Evolutionary conservation across 2,888 invertebrate species (phyloP).

Genomic region (Pycnomerus fuliginosus): DNA sequence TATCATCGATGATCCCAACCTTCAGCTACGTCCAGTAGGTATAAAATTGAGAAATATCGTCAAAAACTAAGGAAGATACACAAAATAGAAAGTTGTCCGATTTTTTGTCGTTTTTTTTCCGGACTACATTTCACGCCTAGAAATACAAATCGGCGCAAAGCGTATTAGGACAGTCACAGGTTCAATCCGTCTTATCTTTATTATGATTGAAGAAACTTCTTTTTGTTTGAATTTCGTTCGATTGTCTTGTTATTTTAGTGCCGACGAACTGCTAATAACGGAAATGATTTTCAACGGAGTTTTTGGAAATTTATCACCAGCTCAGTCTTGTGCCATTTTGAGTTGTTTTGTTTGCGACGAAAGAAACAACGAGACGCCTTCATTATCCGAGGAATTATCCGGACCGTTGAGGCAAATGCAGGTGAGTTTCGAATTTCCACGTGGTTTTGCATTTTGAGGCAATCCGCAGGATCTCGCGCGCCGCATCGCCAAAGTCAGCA

Average conservation of each 20-base stretch:
- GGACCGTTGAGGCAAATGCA: slow-evolving; percentile 90
- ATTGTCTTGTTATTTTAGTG: slow-evolving; percentile 54
- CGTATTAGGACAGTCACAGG: too few species aligned
- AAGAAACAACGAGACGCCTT: slow-evolving; percentile 77
- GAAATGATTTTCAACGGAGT: slow-evolving; percentile 98
- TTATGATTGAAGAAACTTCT: not conserved
- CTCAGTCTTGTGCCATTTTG: slow-evolving; percentile 81
- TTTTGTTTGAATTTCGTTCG: not conserved
- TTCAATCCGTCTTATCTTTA: too few species aligned
- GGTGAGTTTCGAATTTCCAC: slow-evolving; percentile 51
- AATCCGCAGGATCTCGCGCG: slow-evolving; percentile 78
- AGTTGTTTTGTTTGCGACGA: slow-evolving; percentile 95
- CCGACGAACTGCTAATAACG: slow-evolving; percentile 94
- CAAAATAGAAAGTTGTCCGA: too few species aligned
- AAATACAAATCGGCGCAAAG: too few species aligned
- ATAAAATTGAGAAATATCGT: too few species aligned
- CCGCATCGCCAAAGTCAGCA: slow-evolving; percentile 85
- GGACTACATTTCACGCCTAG: too few species aligned
- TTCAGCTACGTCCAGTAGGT: too few species aligned
- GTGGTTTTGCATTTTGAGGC: not conserved
- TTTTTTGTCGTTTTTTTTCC: too few species aligned
- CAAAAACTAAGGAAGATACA: too few species aligned
- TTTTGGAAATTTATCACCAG: slow-evolving; percentile 81
- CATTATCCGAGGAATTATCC: slow-evolving; percentile 78
- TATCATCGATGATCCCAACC: too few species aligned